phyloP scores from a whole-genome alignment of 2,888 invertebrate species.

The Plusia festucae region DNA sequence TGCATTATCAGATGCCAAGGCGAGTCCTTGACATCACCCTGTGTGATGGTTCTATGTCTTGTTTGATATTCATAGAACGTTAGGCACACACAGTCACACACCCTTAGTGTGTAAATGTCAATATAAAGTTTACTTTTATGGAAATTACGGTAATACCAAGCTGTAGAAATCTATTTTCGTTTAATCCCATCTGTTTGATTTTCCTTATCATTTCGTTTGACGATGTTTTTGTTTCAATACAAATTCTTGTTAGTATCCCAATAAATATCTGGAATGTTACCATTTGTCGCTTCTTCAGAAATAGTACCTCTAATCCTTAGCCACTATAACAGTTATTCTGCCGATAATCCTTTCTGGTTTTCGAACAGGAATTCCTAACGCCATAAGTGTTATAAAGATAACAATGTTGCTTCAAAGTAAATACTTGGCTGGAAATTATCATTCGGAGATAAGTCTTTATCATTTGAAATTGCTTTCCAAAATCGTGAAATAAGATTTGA shows the following conservation, averaged over 20 bases:
- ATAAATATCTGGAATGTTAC: slow-evolving; percentile 8
- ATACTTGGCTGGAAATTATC: slow-evolving; percentile 45
- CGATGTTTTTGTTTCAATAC: slow-evolving; percentile 10
- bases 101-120: slow-evolving; percentile 32
- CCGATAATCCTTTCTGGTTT: slow-evolving; percentile 45
- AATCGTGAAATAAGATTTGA: slow-evolving; percentile 26
- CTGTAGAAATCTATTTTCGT: slow-evolving; percentile 14
- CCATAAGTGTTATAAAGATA: slow-evolving; percentile 49
- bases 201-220: slow-evolving; percentile 11
- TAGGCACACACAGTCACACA: too few relatives aligned
- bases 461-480: slow-evolving; percentile 38
- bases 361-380: slow-evolving; percentile 41
- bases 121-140: slow-evolving; percentile 23
- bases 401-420: slow-evolving; percentile 45
- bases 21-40: slow-evolving; percentile 44
- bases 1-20: slow-evolving; percentile 51
- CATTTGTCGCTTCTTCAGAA: slow-evolving; percentile 23
- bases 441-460: slow-evolving; percentile 44
- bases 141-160: slow-evolving; percentile 18
- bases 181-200: slow-evolving; percentile 10
- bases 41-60: slow-evolving; percentile 17
- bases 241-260: slow-evolving; percentile 18
- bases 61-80: slow-evolving; percentile 41
- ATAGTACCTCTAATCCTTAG: slow-evolving; percentile 39
- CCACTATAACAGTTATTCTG: slow-evolving; percentile 30